These are phyloP conservation scores for Sitodiplosis mosellana DNA, from an alignment of 1,140 invertebrate genomes.

Conservation along the genomic window DNA sequence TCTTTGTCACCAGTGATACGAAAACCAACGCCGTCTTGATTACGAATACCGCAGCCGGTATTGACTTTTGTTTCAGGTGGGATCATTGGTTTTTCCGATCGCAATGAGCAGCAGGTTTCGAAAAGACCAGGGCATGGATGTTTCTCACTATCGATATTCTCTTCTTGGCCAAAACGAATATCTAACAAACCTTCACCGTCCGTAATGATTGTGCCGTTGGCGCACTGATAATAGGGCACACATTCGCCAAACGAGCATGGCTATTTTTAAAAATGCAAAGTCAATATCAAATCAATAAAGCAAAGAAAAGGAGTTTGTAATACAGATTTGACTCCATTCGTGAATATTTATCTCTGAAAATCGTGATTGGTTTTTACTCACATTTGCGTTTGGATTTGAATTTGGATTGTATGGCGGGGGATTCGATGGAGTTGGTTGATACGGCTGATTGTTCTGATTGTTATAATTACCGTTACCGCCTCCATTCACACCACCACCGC, in stretches of 20 bases:
- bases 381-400: no score
- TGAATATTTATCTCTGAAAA: no score
- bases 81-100: conserved; percentile 9
- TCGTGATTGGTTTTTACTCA: no score
- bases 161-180: conserved; percentile 30
- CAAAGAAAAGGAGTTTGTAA: no score
- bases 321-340: no score
- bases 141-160: conserved; percentile 14
- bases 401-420: no score
- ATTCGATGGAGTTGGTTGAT: no score
- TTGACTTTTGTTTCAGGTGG: conserved; percentile 8
- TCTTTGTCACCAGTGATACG: conserved; percentile 39
- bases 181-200: conserved; percentile 57
- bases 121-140: conserved; percentile 32
- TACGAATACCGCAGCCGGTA: conserved; percentile 34
- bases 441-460: no score
- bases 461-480: no score
- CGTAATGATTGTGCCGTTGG: conserved; percentile 37
- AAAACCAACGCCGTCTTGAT: conserved; percentile 43
- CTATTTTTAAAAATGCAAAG: no score
- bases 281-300: no score
- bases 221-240: conserved; percentile 45
- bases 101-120: conserved; percentile 30
- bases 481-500: no score
- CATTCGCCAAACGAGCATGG: conserved; percentile 16